These are phyloP conservation scores for Popillia japonica DNA, from an alignment of 1,140 invertebrate genomes.

Conservation along the genomic window DNA sequence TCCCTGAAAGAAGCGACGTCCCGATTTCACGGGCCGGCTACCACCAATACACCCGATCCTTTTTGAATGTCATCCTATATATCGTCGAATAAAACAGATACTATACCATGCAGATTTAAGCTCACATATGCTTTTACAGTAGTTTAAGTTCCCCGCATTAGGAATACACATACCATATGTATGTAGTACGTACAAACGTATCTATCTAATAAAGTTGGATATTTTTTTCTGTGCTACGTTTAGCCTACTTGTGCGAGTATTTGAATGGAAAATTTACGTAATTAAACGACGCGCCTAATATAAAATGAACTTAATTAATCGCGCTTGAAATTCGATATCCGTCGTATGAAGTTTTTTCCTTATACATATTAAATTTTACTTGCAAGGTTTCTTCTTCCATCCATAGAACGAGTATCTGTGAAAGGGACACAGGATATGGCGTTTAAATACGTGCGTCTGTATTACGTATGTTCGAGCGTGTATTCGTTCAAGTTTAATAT, in stretches of 20 bases:
- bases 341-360: background rate
- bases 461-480: background rate
- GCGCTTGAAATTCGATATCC: background rate
- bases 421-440: constrained; percentile 9
- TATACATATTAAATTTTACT: background rate
- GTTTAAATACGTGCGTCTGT: background rate
- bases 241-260: no score
- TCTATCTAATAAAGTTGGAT: no score
- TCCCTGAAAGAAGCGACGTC: constrained; percentile 1
- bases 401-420: background rate
- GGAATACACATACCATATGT: no score
- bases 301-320: background rate
- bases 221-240: no score
- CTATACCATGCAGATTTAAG: no score
- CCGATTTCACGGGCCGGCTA: background rate
- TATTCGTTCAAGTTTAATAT: constrained; percentile 3
- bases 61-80: no score
- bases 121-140: no score
- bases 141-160: no score
- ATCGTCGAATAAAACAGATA: no score
- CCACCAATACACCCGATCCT: background rate
- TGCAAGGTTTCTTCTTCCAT: background rate
- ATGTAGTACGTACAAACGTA: no score
- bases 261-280: no score
- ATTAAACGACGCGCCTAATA: no score